Conservation (phyloP, 2,797 vertebrate species). For the Pelochelys cantorii region DNA sequence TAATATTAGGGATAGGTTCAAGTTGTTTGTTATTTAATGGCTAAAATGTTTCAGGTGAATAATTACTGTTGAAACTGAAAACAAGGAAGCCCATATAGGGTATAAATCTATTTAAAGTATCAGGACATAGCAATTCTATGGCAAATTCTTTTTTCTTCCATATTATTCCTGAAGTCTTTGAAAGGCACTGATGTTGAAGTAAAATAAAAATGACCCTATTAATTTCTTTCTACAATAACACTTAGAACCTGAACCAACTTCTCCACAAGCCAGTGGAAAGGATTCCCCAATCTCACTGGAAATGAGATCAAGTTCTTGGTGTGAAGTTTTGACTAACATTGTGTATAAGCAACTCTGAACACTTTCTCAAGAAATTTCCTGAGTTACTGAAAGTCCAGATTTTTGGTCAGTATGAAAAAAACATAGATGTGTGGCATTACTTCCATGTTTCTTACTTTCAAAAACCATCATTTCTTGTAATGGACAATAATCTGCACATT, state of each 20-base stretch:
- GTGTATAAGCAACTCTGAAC: not conserved
- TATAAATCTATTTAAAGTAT: conserved; percentile 50
- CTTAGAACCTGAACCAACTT: not conserved
- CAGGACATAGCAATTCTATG: not conserved
- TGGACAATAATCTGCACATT: not conserved
- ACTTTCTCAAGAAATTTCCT: not conserved
- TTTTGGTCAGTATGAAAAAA: not conserved
- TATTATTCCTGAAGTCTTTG: conserved; percentile 29
- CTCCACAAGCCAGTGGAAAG: not conserved
- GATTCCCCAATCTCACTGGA: not conserved
- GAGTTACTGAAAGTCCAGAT: not conserved
- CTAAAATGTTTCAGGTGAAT: conserved; percentile 77
- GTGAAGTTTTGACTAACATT: not conserved
- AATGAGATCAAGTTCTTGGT: not conserved
- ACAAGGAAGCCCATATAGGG: conserved; percentile 28
- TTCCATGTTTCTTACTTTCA: not conserved
- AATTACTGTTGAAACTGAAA: conserved; percentile 77
- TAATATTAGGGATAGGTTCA: conserved; percentile 20
- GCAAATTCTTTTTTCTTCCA: not conserved
- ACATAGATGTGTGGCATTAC: not conserved
- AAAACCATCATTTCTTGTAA: not conserved
- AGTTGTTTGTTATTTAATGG: conserved; percentile 70
- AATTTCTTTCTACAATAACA: conserved; percentile 7
- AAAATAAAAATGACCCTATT: conserved; percentile 45
- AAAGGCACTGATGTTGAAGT: conserved; percentile 27